Conservation (phyloP, 2,888 invertebrate genomes). For the Ceramica pisi region DNA sequence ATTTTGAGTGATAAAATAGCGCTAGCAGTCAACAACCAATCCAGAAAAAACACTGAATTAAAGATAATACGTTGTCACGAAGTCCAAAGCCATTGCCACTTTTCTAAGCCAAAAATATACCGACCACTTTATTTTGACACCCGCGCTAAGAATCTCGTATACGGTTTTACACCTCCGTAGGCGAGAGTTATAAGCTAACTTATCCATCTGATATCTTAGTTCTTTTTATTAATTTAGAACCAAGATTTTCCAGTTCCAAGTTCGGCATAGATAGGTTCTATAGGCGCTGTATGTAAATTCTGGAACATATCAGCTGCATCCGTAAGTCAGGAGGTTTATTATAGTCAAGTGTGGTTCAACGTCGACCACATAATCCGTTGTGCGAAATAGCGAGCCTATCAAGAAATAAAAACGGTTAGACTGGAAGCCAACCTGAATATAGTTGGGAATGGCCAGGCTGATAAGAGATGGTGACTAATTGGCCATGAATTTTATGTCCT, state of each 20-base stretch:
- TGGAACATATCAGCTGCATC: neutral
- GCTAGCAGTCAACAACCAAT: constrained; percentile 24
- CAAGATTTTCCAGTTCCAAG: no score
- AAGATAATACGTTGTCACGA: constrained; percentile 38
- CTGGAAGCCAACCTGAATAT: neutral
- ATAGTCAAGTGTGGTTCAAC: no score
- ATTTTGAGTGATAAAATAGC: constrained; percentile 7
- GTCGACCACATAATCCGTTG: no score
- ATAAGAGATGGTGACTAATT: neutral
- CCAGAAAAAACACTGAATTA: constrained; percentile 30
- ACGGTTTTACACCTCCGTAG: neutral
- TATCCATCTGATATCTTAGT: neutral
- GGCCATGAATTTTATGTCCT: neutral
- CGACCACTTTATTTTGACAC: constrained; percentile 29
- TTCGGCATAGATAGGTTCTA: no score
- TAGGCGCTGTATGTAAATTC: neutral
- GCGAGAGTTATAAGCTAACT: neutral
- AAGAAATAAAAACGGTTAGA: no score
- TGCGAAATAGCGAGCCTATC: no score
- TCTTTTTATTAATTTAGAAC: neutral
- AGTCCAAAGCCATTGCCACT: constrained; percentile 34
- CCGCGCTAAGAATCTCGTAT: neutral
- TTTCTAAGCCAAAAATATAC: constrained; percentile 31
- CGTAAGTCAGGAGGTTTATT: neutral
- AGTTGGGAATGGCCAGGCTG: neutral